Conservation (phyloP, 2,113 vertebrate genomes). For the Blennius ocellaris region DNA sequence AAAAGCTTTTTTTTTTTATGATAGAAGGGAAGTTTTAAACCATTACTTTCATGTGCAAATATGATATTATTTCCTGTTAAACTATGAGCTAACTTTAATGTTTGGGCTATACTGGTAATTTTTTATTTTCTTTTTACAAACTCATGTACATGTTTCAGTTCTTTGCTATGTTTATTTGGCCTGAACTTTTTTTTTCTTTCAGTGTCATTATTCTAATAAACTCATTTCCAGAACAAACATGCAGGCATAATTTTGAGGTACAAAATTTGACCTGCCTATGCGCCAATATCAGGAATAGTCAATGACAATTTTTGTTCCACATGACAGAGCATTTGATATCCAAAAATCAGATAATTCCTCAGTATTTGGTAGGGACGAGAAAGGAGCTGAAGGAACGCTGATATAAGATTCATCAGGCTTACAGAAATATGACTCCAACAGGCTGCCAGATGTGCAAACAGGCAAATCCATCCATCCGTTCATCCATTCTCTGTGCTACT, state of each 20-base stretch:
- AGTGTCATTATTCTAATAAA: background rate
- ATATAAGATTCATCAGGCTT: too few relatives aligned
- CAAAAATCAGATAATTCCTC: too few relatives aligned
- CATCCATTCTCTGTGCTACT: too few relatives aligned
- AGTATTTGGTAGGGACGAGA: background rate
- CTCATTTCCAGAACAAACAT: background rate
- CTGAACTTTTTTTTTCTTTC: background rate
- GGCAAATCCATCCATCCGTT: too few relatives aligned
- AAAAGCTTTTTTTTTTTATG: too few relatives aligned
- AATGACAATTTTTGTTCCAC: background rate
- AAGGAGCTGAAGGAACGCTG: background rate
- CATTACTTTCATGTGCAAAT: background rate
- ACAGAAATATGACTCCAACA: background rate
- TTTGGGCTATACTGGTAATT: background rate
- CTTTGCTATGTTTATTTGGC: background rate
- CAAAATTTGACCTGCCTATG: background rate
- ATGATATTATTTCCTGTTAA: background rate
- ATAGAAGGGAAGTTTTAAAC: too few relatives aligned
- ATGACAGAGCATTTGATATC: background rate
- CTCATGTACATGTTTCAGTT: background rate
- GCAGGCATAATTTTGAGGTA: background rate
- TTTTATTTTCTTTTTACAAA: background rate
- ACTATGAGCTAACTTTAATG: background rate
- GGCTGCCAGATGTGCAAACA: too few relatives aligned
- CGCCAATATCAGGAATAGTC: background rate